Conservation (phyloP, 1,140 invertebrate genomes). For the Frieseomelitta varia region DNA sequence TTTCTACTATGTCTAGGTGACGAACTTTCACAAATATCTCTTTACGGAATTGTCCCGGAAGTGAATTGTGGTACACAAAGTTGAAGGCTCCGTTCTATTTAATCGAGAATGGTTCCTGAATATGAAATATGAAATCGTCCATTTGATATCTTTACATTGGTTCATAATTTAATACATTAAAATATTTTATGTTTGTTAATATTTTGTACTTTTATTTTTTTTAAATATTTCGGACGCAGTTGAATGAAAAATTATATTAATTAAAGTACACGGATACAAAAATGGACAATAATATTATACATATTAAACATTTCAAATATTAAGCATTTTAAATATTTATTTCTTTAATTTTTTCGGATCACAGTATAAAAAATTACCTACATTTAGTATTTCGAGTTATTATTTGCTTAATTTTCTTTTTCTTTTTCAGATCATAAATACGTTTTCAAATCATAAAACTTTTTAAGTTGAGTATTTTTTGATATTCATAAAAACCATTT, state of each 20-base stretch:
- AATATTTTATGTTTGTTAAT: too few species aligned
- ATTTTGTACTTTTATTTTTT: too few species aligned
- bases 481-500: background rate
- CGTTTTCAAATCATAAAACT: too few species aligned
- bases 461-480: background rate
- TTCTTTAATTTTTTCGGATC: too few species aligned
- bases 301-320: too few species aligned
- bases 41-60: conserved; percentile 52
- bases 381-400: too few species aligned
- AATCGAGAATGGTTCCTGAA: background rate
- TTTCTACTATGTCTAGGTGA: conserved; percentile 62
- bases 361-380: too few species aligned
- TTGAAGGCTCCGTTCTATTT: background rate
- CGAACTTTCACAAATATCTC: conserved; percentile 63
- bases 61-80: conserved; percentile 21
- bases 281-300: too few species aligned
- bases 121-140: background rate
- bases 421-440: background rate
- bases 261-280: background rate
- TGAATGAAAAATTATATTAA: background rate
- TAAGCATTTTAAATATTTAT: too few species aligned
- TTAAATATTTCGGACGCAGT: background rate
- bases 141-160: too few species aligned
- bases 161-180: too few species aligned
- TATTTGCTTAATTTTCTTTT: background rate